Evolutionary conservation across 2,888 invertebrate genomes (phyloP).

Genomic region (Adineta ricciae): DNA sequence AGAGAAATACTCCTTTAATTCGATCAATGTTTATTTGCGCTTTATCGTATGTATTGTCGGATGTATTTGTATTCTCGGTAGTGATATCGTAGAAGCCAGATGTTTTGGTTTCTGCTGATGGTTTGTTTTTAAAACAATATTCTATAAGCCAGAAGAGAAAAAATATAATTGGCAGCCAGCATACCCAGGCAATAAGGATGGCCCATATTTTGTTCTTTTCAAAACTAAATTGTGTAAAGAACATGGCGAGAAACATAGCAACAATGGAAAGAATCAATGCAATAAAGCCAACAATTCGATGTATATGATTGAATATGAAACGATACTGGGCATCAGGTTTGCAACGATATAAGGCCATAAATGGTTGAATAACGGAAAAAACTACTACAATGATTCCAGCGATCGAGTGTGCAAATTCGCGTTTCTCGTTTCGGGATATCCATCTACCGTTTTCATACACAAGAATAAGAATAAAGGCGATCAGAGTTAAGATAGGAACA

Average conservation of each 20-base stretch:
- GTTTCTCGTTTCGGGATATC: background rate
- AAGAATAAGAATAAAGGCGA: background rate
- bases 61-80: background rate
- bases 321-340: background rate
- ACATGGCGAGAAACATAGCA: background rate
- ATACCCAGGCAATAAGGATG: background rate
- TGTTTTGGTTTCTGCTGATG: background rate
- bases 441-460: background rate
- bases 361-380: background rate
- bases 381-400: background rate
- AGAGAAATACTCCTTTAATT: background rate
- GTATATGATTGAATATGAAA: background rate
- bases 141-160: background rate
- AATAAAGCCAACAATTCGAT: background rate
- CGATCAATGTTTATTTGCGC: too few relatives aligned
- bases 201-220: background rate
- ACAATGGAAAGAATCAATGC: background rate
- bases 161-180: background rate
- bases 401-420: background rate
- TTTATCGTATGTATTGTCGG: background rate
- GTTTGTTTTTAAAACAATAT: background rate
- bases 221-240: background rate
- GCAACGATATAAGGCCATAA: constrained; percentile 17
- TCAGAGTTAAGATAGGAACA: background rate
- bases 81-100: background rate